Evolutionary conservation across 2,113 vertebrate genomes (phyloP), one percentile per base, ranked within the genome.

Genomic region (Phaethon lepturus): DNA sequence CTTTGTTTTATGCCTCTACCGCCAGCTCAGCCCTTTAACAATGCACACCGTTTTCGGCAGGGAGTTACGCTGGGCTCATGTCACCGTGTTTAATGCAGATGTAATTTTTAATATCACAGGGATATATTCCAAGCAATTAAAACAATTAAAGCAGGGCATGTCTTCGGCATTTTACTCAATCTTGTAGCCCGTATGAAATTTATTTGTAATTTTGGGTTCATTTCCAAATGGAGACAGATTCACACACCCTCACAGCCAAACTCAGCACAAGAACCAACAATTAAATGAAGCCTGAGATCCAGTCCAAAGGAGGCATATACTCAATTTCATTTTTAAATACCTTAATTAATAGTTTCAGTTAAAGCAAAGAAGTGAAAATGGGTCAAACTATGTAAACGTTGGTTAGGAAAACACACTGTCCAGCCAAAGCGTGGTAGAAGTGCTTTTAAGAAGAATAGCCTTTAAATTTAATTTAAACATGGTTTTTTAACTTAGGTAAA

Each of bases 341-440:
- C 93, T 94, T 97, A 97, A 97, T 97, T 97, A 97, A 95, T 95
- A 91, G 93, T 95, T 93, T 95, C 93, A 94, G 84, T 79, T 96
- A 69, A 86, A 97, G 80, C 49, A 88, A 72, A 93, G 87, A 94
- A 94, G 91, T 94, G 77, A 95, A 97, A 95, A 95, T 97, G 94
- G 95, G 95, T 96, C 93, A 96, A 97, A 97, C 94, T 95, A 88
- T 96, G 89, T 96, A 96, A 97, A 96, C 96, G 96, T 67, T 10
- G 55, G 94, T 96, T 96, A 96, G 89, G 78, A 97, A 96, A 97
- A 94, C 71, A 95, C 87, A 80, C 49, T 91, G 95, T 96, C 94
- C 95, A 94, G 96, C 93, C 91, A 96, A 97, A 79, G 67, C 67
- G 44, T 53, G 76, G 81, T 78, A 90, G 77, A 90, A 88, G 50